Percentiles rank a stretch among this genome's conserved stretches.
These are phyloP conservation scores for Myopa testacea DNA, from an alignment of 2,888 invertebrate species.

Conservation along the genomic window DNA sequence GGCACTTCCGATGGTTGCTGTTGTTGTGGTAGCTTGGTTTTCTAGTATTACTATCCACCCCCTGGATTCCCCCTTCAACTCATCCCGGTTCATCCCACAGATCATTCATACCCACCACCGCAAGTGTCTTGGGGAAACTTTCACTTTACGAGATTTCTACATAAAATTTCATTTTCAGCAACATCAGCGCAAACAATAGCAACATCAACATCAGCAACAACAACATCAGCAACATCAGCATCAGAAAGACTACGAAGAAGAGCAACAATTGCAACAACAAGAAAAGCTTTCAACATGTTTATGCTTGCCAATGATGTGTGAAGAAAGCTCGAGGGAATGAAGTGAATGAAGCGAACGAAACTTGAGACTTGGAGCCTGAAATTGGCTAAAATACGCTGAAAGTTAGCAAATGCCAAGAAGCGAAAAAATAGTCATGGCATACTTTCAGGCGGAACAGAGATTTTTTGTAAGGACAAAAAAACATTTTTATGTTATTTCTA, in stretches of 20 bases:
- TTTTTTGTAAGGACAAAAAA: not conserved
- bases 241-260: not conserved
- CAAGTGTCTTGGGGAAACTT: slow-evolving; percentile 51
- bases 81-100: not conserved
- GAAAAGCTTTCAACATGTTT: slow-evolving; percentile 36
- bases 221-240: not conserved
- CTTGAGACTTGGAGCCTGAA: slow-evolving; percentile 13
- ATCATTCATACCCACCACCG: slow-evolving; percentile 20
- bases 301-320: slow-evolving; percentile 26
- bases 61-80: not conserved
- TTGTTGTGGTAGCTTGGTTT: not conserved
- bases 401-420: not conserved
- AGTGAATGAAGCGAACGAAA: not conserved
- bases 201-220: slow-evolving; percentile 10
- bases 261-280: slow-evolving; percentile 31
- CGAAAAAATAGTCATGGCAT: not conserved
- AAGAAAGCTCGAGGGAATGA: slow-evolving; percentile 36
- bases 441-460: slow-evolving; percentile 11
- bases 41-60: no score
- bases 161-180: slow-evolving; percentile 51
- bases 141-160: slow-evolving; percentile 50
- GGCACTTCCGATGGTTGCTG: not conserved
- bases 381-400: not conserved
- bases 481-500: not conserved
- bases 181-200: not conserved